Base-by-base conservation (phyloP, 2,797 vertebrate species). In the Oceanodroma leucorhoa region DNA sequence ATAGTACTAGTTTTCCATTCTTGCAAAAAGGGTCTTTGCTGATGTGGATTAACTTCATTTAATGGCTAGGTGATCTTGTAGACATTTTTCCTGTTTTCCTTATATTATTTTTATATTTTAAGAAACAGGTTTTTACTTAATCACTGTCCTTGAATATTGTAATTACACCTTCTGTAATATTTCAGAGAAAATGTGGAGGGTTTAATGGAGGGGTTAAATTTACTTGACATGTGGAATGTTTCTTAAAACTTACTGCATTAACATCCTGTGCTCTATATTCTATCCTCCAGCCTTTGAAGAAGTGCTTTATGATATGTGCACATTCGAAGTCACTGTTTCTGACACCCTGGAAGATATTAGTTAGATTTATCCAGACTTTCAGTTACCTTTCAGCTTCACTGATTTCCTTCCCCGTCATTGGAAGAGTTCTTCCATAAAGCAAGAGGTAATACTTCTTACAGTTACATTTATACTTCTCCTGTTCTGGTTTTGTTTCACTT, bases 301-400 rank as follows among this genome's bases (percentile, higher is more conserved):
- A 55, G 4, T 14, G 4, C 3, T 58, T 0, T 16, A 51, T 32
- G n/a, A 29, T 29, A 34, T 1, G 2, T 34, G 12, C 9, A 34
- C 4, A 53, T 30, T 15, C 11, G 19, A 55, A 24, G 30, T 24
- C 15, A 55, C 26, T 48, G 9, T 14, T 83, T 88, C 57, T 75
- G 61, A 58, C 15, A 45, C 12, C 9, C 19, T 41, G 21, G 24
- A 83, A 71, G 24, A 32, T 20, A 80, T 10, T 1, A 15, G 10
- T 3, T 29, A 41, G 15, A 55, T 66, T 64, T 23, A 46, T 55
- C 8, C 7, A 75, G 10, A 70, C 21, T 77, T 70, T 11, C 10
- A 54, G 5, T n/a, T 71, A 48, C 23, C 84, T 89, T 75, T 55
- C 40, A 67, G 7, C 11, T 70, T 73, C 58, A 55, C 7, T 32